Base-by-base conservation (phyloP, 2,888 invertebrate species). In the Incurvaria masculella region DNA sequence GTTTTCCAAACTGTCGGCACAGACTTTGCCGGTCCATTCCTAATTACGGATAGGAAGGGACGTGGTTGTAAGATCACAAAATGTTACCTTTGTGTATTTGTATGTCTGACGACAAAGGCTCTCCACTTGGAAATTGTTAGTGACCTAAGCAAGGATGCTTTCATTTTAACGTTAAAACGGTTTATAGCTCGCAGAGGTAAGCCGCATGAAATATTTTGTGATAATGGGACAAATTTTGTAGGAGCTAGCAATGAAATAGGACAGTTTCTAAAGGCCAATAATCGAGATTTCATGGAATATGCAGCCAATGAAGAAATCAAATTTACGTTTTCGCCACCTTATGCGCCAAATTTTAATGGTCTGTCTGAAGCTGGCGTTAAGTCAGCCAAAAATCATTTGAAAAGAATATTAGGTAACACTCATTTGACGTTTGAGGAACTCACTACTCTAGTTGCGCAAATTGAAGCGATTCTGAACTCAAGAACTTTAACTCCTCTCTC, bases 131-230 rank as follows among this genome's bases (percentile, higher is more conserved):
- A 60, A 47, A 55, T 55, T 0, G 57, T 57, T 1, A 56, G 56
- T 16, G 57, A 57, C 11, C 43, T 61, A 1, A 46, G 56, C 1
- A 58, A 54, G 18, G 53, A 61, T 8, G 53, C 54, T 6, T 60
- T 59, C 33, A 50, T 61, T 3, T 49, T 59, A 47, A 51, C 57
- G 1, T 41, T 61, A 2, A 46, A 53, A 1, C 27, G 61, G n/a
- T 62, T 61, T 42, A 52, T 59, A 2, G 45, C 61, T 2, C 55
- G 60, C 2, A 44, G 61, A 4, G 60, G 62, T 1, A 53, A 53
- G 41, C 61, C 61, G 14, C 11, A 21, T 14, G 23, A 21, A 4
- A 46, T 39, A n/a, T 40, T 19, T 18, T 40, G 40, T n/a, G 46
- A 46, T 23, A 46, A 46, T 40, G 46, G 46, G 8, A 51, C 54